phyloP scores from a whole-genome alignment of 2,888 invertebrate species.

The Harpalus rubripes region DNA sequence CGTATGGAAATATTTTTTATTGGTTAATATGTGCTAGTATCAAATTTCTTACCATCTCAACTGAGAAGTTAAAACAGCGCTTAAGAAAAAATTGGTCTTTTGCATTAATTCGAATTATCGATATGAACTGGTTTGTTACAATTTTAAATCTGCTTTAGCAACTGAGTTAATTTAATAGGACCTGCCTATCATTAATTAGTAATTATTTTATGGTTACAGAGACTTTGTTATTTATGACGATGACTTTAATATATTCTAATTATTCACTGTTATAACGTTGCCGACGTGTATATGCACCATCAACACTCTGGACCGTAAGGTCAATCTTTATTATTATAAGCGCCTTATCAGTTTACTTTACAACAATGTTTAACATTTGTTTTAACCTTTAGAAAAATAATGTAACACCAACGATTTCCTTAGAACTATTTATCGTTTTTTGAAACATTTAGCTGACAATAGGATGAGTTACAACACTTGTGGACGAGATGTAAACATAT shows the following conservation, averaged over 20 bases:
- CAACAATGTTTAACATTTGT: constrained; percentile 51
- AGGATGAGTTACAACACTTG: constrained; percentile 33
- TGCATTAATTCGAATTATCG: constrained; percentile 66
- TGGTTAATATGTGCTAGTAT: constrained; percentile 34
- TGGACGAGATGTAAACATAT: constrained; percentile 39
- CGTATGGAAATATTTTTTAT: constrained; percentile 34
- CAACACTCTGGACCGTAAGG: constrained; percentile 18
- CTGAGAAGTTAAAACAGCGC: constrained; percentile 51
- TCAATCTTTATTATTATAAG: constrained; percentile 33
- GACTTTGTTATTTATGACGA: constrained; percentile 59
- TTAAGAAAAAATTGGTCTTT: constrained; percentile 66
- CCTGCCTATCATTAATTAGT: constrained; percentile 64
- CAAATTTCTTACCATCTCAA: constrained; percentile 22
- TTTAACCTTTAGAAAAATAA: constrained; percentile 55
- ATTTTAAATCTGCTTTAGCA: constrained; percentile 58
- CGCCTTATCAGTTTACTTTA: constrained; percentile 43
- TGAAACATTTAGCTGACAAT: constrained; percentile 48
- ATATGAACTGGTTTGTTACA: constrained; percentile 63
- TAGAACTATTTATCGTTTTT: constrained; percentile 45
- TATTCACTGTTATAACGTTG: constrained; percentile 55
- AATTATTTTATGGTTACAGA: constrained; percentile 59
- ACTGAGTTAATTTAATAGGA: constrained; percentile 61
- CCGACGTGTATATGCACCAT: constrained; percentile 50
- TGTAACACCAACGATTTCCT: constrained; percentile 56
- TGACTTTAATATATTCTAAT: constrained; percentile 61